phyloP scores from a whole-genome alignment of 2,113 vertebrate species.

The Indri indri region DNA sequence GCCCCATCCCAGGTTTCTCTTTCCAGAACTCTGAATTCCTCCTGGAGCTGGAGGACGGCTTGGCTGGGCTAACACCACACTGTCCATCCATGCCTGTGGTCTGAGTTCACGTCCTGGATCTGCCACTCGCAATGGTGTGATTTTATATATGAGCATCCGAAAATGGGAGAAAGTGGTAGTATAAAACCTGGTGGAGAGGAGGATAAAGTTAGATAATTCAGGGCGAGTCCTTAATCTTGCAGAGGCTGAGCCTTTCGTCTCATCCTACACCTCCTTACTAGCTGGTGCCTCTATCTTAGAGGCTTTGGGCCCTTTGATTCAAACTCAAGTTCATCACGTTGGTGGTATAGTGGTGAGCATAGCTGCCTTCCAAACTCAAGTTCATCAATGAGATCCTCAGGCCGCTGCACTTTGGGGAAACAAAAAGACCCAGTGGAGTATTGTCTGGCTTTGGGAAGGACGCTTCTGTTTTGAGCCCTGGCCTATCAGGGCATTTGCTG shows the following conservation, averaged over 20 bases:
- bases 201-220: neutral
- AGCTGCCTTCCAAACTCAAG: constrained; percentile 85
- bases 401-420: neutral
- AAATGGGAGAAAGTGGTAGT: neutral
- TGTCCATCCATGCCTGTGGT: neutral
- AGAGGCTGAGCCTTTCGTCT: neutral
- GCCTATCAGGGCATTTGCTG: neutral
- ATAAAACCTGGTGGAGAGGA: neutral
- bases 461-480: neutral
- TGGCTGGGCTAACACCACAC: neutral
- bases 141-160: neutral
- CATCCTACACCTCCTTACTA: neutral
- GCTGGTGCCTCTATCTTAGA: neutral
- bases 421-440: neutral
- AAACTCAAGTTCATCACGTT: constrained; percentile 67
- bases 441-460: neutral
- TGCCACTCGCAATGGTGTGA: neutral
- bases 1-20: neutral
- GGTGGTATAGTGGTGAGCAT: constrained; percentile 90
- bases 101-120: neutral
- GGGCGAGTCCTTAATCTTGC: neutral
- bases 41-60: neutral
- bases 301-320: neutral
- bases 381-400: neutral
- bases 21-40: neutral